These are phyloP conservation scores for Peromyscus leucopus DNA, from an alignment of 2,113 vertebrate species.

Conservation along the genomic window DNA sequence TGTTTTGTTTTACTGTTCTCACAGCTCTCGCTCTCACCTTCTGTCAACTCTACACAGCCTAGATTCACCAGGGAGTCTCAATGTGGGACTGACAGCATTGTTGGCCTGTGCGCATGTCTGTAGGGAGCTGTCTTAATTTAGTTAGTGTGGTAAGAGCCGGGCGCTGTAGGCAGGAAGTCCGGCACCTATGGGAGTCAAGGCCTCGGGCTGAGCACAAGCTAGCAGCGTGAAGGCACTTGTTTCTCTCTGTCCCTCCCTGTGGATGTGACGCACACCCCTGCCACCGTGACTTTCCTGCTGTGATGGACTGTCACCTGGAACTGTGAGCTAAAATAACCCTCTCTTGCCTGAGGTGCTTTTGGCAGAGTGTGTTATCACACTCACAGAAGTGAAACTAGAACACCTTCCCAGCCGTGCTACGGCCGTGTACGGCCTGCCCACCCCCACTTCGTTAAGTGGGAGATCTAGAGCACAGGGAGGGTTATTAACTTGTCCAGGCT, in stretches of 20 bases:
- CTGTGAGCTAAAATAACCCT: not conserved
- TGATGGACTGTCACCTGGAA: not conserved
- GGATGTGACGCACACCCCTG: too few species aligned
- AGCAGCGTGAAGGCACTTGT: not conserved
- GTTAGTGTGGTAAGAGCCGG: not conserved
- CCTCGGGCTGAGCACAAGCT: too few species aligned
- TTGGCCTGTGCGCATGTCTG: not conserved
- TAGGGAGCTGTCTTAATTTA: not conserved
- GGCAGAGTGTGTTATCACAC: not conserved
- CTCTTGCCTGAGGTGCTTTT: not conserved
- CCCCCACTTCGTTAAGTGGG: not conserved
- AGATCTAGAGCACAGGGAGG: not conserved
- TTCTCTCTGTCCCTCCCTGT: not conserved
- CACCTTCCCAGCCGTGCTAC: not conserved
- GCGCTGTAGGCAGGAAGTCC: not conserved
- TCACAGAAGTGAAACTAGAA: not conserved
- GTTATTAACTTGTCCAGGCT: not conserved
- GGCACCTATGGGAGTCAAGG: not conserved
- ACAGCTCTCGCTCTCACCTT: not conserved
- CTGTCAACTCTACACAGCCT: not conserved
- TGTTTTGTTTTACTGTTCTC: not conserved
- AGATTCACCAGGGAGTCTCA: not conserved
- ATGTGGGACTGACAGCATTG: not conserved
- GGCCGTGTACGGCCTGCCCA: not conserved
- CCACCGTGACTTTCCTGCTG: rapidly evolving